These are phyloP conservation scores for Drosophila sproati DNA, from an alignment of 1,140 invertebrate species.

Conservation along the genomic window DNA sequence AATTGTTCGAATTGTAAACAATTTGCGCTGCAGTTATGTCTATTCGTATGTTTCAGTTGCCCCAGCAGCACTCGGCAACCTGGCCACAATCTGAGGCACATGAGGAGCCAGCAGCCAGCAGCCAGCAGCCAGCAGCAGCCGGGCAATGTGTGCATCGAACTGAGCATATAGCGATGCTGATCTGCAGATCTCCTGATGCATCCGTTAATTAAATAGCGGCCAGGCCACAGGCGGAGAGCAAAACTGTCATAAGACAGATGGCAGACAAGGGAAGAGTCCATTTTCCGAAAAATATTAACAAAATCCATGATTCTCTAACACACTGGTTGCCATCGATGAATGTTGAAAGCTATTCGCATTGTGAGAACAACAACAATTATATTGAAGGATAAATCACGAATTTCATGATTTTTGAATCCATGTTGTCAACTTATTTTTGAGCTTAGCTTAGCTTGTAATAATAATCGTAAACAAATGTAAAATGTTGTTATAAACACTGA, in stretches of 20 bases:
- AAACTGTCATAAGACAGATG: constrained; percentile 35
- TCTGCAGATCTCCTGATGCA: constrained; percentile 44
- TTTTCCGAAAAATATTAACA: background rate
- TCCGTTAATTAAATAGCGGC: constrained; percentile 67
- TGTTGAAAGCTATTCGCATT: too few species aligned
- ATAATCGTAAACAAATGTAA: too few species aligned
- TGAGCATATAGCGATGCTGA: constrained; percentile 39
- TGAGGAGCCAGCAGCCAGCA: background rate
- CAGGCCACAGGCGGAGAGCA: background rate
- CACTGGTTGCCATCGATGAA: too few species aligned
- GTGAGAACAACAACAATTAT: too few species aligned
- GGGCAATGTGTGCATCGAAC: constrained; percentile 58
- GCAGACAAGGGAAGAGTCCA: background rate
- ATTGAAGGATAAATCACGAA: too few species aligned
- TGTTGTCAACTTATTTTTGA: too few species aligned
- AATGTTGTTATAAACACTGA: too few species aligned
- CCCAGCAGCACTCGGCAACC: constrained; percentile 56
- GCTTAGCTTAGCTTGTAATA: too few species aligned
- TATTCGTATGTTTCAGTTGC: background rate
- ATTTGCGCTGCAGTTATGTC: constrained; percentile 58
- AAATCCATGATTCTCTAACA: too few species aligned
- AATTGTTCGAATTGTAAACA: constrained; percentile 78
- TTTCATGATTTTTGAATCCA: too few species aligned
- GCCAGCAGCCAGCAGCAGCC: background rate
- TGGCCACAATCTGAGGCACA: background rate